Percentiles rank a stretch among this genome's conserved stretches.
Evolutionary conservation across 2,113 vertebrate species (phyloP).

Genomic region (Tamias sibiricus): DNA sequence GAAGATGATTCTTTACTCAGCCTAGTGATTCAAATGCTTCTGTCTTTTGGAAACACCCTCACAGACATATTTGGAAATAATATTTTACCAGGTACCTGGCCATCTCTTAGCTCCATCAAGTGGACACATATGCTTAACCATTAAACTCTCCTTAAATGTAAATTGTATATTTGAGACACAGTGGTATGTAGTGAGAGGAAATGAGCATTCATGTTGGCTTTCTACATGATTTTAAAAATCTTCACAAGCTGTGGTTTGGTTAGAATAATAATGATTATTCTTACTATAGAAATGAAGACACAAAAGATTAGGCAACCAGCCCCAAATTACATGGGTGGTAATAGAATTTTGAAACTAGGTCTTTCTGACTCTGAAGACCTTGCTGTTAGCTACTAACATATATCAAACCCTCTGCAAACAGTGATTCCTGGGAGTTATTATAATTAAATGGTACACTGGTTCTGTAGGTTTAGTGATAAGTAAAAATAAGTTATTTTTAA

Average conservation of each 20-base stretch:
- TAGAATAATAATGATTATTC: conserved; percentile 21
- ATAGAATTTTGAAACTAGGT: neutral
- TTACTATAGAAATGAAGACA: neutral
- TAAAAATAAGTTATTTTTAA: too few relatives aligned
- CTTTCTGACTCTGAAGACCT: neutral
- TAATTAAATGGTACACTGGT: neutral
- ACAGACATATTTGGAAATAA: neutral
- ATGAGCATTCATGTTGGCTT: neutral
- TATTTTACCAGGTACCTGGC: neutral
- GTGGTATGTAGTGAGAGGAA: neutral
- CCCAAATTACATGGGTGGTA: neutral
- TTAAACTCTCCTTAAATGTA: neutral
- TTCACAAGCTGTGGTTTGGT: neutral
- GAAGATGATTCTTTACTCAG: neutral
- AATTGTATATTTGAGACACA: neutral
- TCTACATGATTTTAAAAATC: neutral
- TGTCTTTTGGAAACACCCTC: neutral
- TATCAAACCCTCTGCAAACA: neutral
- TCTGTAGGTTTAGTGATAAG: neutral
- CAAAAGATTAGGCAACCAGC: neutral
- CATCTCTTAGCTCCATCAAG: neutral
- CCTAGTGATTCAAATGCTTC: neutral
- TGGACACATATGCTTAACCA: neutral
- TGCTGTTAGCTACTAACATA: neutral
- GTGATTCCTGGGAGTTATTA: neutral